These are phyloP conservation scores for Botrylloides violaceus DNA, from an alignment of 23 tunicate genomes.

Conservation along the genomic window DNA sequence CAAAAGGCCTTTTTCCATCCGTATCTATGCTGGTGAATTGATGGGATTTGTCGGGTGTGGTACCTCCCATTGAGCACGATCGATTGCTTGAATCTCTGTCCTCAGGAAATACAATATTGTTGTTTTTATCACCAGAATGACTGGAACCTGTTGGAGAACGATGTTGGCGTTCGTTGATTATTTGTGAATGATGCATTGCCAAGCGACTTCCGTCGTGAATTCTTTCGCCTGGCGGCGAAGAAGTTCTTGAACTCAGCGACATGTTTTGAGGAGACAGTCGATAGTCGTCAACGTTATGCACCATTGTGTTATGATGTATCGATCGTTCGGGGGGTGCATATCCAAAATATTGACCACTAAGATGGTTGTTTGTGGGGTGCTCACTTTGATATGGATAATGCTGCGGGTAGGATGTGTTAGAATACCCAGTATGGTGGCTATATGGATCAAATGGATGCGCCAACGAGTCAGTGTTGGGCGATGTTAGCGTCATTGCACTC, in stretches of 20 bases:
- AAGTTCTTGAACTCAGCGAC: slow-evolving; percentile 7
- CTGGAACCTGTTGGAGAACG: neutral
- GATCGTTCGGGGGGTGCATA: neutral
- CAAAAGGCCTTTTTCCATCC: too few relatives aligned
- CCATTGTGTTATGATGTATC: neutral
- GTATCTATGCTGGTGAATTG: neutral
- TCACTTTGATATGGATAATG: slow-evolving; percentile 15
- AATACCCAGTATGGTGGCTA: slow-evolving; percentile 4
- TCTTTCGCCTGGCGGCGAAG: neutral
- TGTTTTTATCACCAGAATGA: neutral
- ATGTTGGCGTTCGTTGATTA: neutral
- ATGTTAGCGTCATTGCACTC: neutral
- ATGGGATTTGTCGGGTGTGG: neutral
- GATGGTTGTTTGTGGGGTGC: neutral
- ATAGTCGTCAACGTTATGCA: neutral
- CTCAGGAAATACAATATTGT: neutral
- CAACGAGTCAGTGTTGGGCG: slow-evolving; percentile 19
- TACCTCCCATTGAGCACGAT: neutral
- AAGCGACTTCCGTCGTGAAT: neutral
- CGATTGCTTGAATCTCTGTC: neutral
- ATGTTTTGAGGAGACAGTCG: slow-evolving; percentile 9
- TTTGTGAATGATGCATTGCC: neutral
- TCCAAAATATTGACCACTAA: neutral
- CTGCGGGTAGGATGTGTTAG: neutral
- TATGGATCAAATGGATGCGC: slow-evolving; percentile 4